Base-by-base conservation (phyloP, 2,113 vertebrate genomes). In the Misgurnus anguillicaudatus region DNA sequence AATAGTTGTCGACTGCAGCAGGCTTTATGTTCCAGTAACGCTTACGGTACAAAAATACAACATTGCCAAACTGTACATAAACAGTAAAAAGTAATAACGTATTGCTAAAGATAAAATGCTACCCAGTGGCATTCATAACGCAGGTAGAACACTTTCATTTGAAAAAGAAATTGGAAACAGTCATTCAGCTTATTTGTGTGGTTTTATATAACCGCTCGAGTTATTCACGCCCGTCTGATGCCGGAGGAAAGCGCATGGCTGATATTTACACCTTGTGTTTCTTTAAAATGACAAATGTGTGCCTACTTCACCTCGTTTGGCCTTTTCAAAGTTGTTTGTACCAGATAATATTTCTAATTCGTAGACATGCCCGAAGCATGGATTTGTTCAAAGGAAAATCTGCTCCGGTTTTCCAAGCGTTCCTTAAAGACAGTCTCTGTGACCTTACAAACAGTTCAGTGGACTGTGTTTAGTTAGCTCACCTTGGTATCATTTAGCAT, bases 71-170 rank as follows among this genome's bases (percentile, higher is more conserved):
- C 42, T 75, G 79, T 51, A 85, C 87, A 83, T 75, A 86, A 88
- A 87, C 86, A 87, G 88, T 68, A 65, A 75, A 90, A 89, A 82
- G 80, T 82, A 90, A 91, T 89, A 88, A 87, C 84, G 89, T 92
- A 92, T 92, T 92, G 90, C 91, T 93, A 87, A 68, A 86, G 87
- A 89, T 83, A 83, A 84, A 90, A 89, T 83, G 68, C 87, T 89
- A 90, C 88, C 87, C 80, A 88, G 88, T 90, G 83, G 88, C 87
- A 88, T 91, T 89, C 89, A 85, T 83, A 90, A 84, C 78, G 88
- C 88, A 88, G 84, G 86, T 89, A 92, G 90, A 87, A 90, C 90
- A 88, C 89, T 90, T 90, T 85, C 69, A 63, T 84, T 76, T 81
- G 83, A 64, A 75, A 51, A 80, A 90, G 83, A 82, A 87, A 85